Evolutionary conservation across 2,113 vertebrate genomes (phyloP).

Genomic region (Canis aureus): DNA sequence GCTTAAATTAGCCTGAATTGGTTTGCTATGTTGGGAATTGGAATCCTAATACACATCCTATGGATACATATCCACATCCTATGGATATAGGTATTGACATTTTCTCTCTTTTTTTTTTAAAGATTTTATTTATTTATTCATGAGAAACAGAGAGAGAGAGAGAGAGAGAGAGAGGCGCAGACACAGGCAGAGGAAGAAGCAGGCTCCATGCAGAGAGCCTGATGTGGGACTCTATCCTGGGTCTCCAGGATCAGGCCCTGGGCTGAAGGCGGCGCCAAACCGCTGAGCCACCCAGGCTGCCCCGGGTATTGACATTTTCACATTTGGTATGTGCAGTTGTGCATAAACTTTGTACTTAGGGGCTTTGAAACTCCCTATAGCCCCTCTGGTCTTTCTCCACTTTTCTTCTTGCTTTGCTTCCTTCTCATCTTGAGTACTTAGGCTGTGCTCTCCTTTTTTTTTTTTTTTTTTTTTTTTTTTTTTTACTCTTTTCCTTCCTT

Average conservation of each 20-base stretch:
- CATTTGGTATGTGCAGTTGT: background rate
- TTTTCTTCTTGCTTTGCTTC: background rate
- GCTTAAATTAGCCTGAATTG: background rate
- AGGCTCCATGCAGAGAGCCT: too few species aligned
- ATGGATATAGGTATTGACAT: accelerated
- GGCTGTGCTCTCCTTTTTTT: background rate
- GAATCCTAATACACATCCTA: background rate
- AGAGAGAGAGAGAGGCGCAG: too few species aligned
- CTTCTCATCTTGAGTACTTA: background rate
- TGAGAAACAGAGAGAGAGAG: too few species aligned
- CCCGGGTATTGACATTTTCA: background rate
- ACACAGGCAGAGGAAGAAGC: too few species aligned
- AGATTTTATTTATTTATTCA: too few species aligned
- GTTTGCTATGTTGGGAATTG: background rate
- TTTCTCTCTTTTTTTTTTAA: background rate
- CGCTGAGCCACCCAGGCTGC: too few species aligned
- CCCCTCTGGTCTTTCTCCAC: background rate
- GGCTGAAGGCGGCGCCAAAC: too few species aligned
- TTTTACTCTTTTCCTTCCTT: background rate
- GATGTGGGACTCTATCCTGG: too few species aligned
- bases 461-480: accelerated
- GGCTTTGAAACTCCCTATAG: background rate
- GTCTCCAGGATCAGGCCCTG: too few species aligned
- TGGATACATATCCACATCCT: too few species aligned
- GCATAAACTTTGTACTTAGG: background rate